Conservation (phyloP, 2,113 vertebrate genomes). For the Dasyprocta punctata region DNA sequence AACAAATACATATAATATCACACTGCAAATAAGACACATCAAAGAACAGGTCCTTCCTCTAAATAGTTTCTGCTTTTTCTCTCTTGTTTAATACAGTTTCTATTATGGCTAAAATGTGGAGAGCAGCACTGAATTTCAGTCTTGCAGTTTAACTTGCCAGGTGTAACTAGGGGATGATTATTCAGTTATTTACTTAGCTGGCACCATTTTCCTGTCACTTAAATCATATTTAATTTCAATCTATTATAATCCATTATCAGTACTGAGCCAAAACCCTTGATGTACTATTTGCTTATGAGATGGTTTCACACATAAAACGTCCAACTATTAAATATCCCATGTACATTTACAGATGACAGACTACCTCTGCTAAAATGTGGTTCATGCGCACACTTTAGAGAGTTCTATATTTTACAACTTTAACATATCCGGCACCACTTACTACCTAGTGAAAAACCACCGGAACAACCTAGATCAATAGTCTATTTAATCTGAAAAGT, state of each 20-base stretch:
- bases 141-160: slow-evolving; percentile 66
- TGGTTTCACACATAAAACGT: slow-evolving; percentile 56
- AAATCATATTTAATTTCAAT: slow-evolving; percentile 81
- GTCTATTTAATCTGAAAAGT: slow-evolving; percentile 79
- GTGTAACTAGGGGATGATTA: slow-evolving; percentile 74
- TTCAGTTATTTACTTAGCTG: slow-evolving; percentile 82
- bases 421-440: slow-evolving; percentile 73
- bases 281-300: slow-evolving; percentile 50
- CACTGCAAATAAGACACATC: not conserved
- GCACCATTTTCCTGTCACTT: slow-evolving; percentile 73
- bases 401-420: slow-evolving; percentile 70
- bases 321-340: slow-evolving; percentile 30
- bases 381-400: slow-evolving; percentile 64
- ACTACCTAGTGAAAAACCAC: slow-evolving; percentile 74
- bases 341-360: slow-evolving; percentile 55
- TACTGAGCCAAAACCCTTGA: slow-evolving; percentile 56
- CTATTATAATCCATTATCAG: slow-evolving; percentile 78
- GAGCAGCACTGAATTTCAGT: slow-evolving; percentile 42
- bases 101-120: slow-evolving; percentile 35
- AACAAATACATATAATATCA: not conserved
- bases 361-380: slow-evolving; percentile 58
- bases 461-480: slow-evolving; percentile 80
- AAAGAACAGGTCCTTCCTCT: not conserved
- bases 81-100: not conserved
- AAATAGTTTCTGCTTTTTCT: not conserved